phyloP scores from a whole-genome alignment of 2,888 invertebrate species.

The Apodemia hepburni region DNA sequence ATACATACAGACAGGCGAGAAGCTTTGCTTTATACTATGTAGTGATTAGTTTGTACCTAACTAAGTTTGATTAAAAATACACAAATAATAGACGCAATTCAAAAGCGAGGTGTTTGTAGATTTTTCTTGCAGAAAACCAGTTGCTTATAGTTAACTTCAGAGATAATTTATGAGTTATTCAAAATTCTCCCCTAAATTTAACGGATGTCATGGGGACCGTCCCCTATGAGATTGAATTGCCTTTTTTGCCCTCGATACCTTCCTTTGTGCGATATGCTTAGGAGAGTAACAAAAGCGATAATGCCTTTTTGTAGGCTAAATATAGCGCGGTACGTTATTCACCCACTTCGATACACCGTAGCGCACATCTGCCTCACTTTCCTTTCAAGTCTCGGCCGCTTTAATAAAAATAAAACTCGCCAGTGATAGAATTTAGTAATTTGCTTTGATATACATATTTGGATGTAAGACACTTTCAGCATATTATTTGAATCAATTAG shows the following conservation, averaged over 20 bases:
- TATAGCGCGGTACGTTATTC: slow-evolving; percentile 60
- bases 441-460: neutral
- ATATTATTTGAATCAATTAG: neutral
- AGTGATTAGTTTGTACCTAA: too few relatives aligned
- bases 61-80: too few relatives aligned
- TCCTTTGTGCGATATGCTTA: slow-evolving; percentile 67
- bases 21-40: too few relatives aligned
- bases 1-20: too few relatives aligned
- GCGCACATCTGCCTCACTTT: slow-evolving; percentile 64
- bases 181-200: slow-evolving; percentile 51
- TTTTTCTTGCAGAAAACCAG: slow-evolving; percentile 10
- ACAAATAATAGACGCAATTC: neutral
- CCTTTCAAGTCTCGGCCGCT: slow-evolving; percentile 29
- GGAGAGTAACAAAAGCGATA: slow-evolving; percentile 69
- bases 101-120: neutral
- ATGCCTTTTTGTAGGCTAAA: slow-evolving; percentile 76
- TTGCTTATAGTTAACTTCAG: slow-evolving; percentile 45
- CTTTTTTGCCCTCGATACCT: slow-evolving; percentile 71
- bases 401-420: slow-evolving; percentile 17
- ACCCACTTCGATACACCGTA: slow-evolving; percentile 52
- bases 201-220: slow-evolving; percentile 61
- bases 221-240: slow-evolving; percentile 65
- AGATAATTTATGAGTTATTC: slow-evolving; percentile 48
- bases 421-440: neutral
- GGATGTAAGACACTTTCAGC: neutral